Conservation (phyloP, 2,797 vertebrate genomes). For the Crenichthys baileyi region DNA sequence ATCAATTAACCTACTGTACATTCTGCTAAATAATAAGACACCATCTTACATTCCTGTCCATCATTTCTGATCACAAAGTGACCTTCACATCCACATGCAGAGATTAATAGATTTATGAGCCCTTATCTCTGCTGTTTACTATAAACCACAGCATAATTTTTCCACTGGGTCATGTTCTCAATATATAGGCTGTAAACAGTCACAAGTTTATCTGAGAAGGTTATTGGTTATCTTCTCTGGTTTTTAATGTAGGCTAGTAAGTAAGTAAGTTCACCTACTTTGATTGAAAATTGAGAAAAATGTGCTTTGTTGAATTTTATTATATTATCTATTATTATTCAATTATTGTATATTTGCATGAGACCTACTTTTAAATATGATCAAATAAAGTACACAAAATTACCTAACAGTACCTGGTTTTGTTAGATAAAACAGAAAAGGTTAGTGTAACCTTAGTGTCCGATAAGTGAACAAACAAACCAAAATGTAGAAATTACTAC, state of each 20-base stretch:
- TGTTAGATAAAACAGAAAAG: neutral
- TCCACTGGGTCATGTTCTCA: slow-evolving; percentile 19
- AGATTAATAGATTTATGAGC: slow-evolving; percentile 27
- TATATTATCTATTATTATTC: neutral
- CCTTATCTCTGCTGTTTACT: slow-evolving; percentile 28
- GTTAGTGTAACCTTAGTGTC: neutral
- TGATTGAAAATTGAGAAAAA: neutral
- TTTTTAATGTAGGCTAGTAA: neutral
- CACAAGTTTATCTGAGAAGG: neutral
- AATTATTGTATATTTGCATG: neutral
- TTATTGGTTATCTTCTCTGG: slow-evolving; percentile 3
- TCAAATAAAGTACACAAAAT: neutral
- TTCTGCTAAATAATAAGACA: slow-evolving; percentile 12
- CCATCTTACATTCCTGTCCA: slow-evolving; percentile 1
- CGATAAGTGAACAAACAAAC: neutral
- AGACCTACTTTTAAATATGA: neutral
- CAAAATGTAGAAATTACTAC: neutral
- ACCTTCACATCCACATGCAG: slow-evolving; percentile 6
- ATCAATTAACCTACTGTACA: neutral
- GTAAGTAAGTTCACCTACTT: neutral
- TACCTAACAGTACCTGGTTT: neutral
- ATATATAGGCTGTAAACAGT: slow-evolving; percentile 29
- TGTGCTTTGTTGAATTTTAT: neutral
- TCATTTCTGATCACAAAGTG: slow-evolving; percentile 14
- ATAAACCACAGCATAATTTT: slow-evolving; percentile 23